Percentiles rank a stretch among this genome's conserved stretches.
Conservation (phyloP, 2,888 invertebrate species). For the Allolobophora icterica region DNA sequence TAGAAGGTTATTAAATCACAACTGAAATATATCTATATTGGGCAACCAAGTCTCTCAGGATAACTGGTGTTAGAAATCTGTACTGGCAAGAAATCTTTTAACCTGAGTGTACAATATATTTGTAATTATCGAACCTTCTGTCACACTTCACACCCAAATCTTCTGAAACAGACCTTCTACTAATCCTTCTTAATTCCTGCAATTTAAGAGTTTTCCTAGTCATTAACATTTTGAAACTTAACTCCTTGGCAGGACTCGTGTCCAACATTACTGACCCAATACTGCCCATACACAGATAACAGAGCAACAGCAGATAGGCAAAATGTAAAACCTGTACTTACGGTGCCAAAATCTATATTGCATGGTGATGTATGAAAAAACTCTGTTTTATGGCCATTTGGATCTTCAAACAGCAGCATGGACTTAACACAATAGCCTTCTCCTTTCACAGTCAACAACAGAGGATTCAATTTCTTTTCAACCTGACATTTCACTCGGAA, state of each 20-base stretch:
- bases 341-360: neutral
- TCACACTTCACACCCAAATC: neutral
- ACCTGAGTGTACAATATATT: neutral
- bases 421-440: neutral
- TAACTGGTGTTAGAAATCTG: neutral
- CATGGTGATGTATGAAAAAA: neutral
- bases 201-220: neutral
- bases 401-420: slow-evolving; percentile 15
- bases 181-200: neutral
- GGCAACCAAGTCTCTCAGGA: neutral
- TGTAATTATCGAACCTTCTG: neutral
- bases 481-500: slow-evolving; percentile 13
- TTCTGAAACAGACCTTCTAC: too few species aligned
- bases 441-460: neutral
- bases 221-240: neutral
- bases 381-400: neutral
- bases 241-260: neutral
- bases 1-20: neutral
- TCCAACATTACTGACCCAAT: neutral
- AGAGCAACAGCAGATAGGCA: neutral
- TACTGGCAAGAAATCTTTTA: neutral
- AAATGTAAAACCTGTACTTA: neutral
- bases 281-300: neutral
- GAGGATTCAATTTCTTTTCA: neutral
- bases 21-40: neutral